These are phyloP conservation scores for Cepaea hortensis DNA, from an alignment of 2,888 invertebrate genomes.

Conservation along the genomic window DNA sequence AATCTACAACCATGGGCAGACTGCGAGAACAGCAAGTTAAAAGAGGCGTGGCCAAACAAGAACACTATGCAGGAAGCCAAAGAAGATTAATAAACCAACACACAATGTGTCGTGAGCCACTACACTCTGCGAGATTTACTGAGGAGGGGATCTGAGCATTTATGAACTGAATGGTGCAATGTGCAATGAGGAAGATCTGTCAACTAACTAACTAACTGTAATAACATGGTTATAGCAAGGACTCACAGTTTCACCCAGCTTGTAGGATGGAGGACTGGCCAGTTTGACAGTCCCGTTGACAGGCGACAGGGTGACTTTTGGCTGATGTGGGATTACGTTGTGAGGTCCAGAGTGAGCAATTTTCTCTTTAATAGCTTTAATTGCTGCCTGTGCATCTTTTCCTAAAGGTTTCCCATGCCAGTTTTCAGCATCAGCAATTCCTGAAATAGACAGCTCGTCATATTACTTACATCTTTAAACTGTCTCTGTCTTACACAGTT, in stretches of 20 bases:
- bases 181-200: too few species aligned
- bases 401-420: conserved; percentile 99
- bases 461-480: neutral
- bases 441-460: conserved; percentile 77
- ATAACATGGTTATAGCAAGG: neutral
- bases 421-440: conserved; percentile 93
- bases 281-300: conserved; percentile 24
- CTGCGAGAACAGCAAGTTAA: too few species aligned
- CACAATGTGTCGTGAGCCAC: too few species aligned
- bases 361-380: conserved; percentile 78
- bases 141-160: too few species aligned
- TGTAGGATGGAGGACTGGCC: conserved; percentile 33
- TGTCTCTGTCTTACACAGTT: neutral
- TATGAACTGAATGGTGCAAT: too few species aligned
- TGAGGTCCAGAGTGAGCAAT: conserved; percentile 84
- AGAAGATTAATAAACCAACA: too few species aligned
- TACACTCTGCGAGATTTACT: too few species aligned
- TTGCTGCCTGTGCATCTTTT: conserved; percentile 84
- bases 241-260: conserved; percentile 48
- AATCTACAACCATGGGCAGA: too few species aligned
- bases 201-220: too few species aligned
- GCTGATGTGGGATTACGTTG: conserved; percentile 82
- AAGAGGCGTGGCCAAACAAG: too few species aligned
- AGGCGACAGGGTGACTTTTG: conserved; percentile 69
- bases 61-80: too few species aligned